These are phyloP conservation scores for Luperina nickerlii DNA, from an alignment of 2,888 invertebrate genomes.

Conservation along the genomic window DNA sequence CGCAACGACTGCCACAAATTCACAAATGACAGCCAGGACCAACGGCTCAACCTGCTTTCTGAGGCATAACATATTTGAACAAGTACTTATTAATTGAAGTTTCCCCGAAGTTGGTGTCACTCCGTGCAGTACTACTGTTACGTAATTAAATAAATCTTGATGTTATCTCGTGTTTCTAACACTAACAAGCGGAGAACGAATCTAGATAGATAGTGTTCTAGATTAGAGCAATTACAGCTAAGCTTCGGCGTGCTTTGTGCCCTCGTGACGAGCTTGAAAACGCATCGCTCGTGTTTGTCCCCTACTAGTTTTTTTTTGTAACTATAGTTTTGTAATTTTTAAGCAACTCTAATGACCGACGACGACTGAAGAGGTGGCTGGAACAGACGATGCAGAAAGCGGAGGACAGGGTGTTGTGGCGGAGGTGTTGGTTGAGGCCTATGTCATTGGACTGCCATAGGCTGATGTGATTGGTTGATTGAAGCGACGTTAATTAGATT, in stretches of 20 bases:
- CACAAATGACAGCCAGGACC: background rate
- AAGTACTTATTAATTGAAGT: conserved; percentile 25
- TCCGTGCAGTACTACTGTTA: conserved; percentile 70
- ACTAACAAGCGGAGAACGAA: conserved; percentile 81
- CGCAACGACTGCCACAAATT: background rate
- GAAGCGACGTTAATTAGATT: no score
- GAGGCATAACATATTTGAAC: background rate
- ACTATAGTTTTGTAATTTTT: background rate
- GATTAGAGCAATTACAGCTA: conserved; percentile 82
- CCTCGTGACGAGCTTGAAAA: conserved; percentile 72
- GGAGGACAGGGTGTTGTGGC: no score
- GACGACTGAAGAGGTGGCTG: background rate
- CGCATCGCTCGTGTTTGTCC: conserved; percentile 60
- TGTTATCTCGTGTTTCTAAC: conserved; percentile 73
- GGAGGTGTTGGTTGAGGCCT: background rate
- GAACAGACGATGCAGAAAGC: background rate
- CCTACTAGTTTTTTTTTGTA: conserved; percentile 39
- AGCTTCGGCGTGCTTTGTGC: conserved; percentile 76
- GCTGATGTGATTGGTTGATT: background rate
- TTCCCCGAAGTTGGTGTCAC: conserved; percentile 58
- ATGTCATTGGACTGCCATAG: background rate
- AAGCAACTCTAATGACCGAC: background rate
- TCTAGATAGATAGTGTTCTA: conserved; percentile 82
- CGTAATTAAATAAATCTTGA: conserved; percentile 74
- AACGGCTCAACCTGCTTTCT: no score